A percentile compares a stretch with the other conserved stretches of the same genome.
Evolutionary conservation across 2,888 invertebrate genomes (phyloP).

Genomic region (Watsonalla cultraria): DNA sequence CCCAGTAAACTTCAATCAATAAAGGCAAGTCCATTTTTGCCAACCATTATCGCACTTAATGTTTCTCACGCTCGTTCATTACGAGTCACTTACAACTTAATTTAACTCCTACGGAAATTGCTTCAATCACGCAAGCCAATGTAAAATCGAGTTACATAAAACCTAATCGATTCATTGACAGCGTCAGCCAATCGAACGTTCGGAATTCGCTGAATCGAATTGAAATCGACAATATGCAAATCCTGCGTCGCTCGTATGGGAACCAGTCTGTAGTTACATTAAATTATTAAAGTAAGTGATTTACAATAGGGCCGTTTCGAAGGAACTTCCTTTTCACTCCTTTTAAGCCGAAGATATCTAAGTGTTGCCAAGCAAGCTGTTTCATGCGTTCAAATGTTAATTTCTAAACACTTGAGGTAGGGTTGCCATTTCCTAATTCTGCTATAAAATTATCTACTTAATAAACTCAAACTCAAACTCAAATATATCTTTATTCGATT

Average conservation of each 20-base stretch:
- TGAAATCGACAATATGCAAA: slow-evolving; percentile 13
- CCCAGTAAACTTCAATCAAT: too few species aligned
- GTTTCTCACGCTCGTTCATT: too few species aligned
- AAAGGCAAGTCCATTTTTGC: too few species aligned
- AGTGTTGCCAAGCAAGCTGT: background rate
- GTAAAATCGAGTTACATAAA: background rate
- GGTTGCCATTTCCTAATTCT: background rate
- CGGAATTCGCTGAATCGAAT: slow-evolving; percentile 6
- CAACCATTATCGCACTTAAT: too few species aligned
- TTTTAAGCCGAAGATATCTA: background rate
- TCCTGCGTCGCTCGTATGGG: slow-evolving; percentile 5
- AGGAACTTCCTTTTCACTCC: slow-evolving; percentile 1
- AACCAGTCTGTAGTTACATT: background rate
- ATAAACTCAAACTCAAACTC: too few species aligned
- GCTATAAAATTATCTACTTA: too few species aligned
- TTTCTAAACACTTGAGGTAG: background rate
- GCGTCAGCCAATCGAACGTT: background rate
- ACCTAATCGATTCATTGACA: slow-evolving; percentile 1
- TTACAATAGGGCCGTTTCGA: background rate
- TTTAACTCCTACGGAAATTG: background rate
- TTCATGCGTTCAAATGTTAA: background rate
- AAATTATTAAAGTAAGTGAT: slow-evolving; percentile 1
- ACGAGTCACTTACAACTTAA: too few species aligned
- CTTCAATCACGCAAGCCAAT: background rate
- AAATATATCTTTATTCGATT: too few species aligned